A percentile compares a stretch with the other conserved stretches of the same genome.
These are phyloP conservation scores for Thyatira batis DNA, from an alignment of 2,888 invertebrate genomes.

Conservation along the genomic window DNA sequence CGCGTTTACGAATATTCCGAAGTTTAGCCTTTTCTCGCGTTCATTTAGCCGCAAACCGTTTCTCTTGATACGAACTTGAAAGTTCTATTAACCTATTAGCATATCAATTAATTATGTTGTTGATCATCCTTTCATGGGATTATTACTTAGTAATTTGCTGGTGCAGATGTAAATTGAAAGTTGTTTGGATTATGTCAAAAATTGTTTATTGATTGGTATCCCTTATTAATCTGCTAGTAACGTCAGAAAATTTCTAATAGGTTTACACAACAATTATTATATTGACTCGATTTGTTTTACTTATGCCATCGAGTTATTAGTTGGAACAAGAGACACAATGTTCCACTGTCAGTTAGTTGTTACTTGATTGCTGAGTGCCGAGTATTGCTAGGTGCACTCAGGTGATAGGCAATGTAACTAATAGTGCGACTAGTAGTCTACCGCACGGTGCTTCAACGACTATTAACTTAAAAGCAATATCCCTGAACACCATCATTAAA, in stretches of 20 bases:
- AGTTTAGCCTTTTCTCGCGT: conserved; percentile 13
- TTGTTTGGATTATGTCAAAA: too few species aligned
- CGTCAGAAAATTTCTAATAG: too few species aligned
- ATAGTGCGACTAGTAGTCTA: too few species aligned
- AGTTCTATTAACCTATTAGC: neutral
- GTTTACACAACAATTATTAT: too few species aligned
- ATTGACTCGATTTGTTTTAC: too few species aligned
- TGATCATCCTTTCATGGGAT: neutral
- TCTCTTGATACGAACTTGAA: neutral
- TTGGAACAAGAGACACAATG: neutral
- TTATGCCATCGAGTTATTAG: too few species aligned
- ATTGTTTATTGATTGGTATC: too few species aligned
- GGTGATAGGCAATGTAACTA: neutral
- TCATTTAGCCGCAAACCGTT: conserved; percentile 23
- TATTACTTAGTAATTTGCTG: too few species aligned
- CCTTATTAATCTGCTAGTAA: too few species aligned
- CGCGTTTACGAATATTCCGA: conserved; percentile 25
- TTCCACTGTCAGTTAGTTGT: neutral
- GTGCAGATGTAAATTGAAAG: too few species aligned
- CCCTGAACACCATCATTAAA: neutral
- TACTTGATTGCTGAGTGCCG: neutral
- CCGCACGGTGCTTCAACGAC: neutral
- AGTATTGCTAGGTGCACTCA: neutral
- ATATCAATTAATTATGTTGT: neutral
- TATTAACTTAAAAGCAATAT: neutral